Evolutionary conservation across 1,140 invertebrate species (phyloP), one percentile per base, ranked within the genome.

Genomic region (Drosophila simulans): DNA sequence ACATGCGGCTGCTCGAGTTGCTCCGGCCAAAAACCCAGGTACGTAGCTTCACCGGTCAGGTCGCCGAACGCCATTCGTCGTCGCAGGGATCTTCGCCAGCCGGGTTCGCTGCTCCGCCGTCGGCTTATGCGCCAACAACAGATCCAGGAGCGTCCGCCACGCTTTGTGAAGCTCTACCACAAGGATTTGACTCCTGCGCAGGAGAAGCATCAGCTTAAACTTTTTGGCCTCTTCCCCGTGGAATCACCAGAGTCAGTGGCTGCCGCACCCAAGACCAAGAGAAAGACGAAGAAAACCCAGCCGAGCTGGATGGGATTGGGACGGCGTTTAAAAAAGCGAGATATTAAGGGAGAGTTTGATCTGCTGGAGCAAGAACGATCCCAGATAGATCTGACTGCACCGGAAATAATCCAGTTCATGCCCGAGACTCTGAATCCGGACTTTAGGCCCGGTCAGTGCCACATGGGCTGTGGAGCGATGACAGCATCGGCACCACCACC

Each of bases 321-420:
- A 1, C 68, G 62, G 4, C 80, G 65, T 13, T 13, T 90, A 22
- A 55, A 37, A n/a, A 90, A 91, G 43, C 86, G 90, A 3, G 90
- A 91, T 34, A 91, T 91, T 12, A 91, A 91, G 57, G 90, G 90
- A 49, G 90, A 91, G 54, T 91, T 70, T 45, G 90, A 91, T 79
- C 56, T 91, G 10, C 40, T 91, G 49, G 90, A 91, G 64, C 78
- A 54, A 20, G 90, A 91, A 25, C 80, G 84, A 7, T 66, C 74
- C 7, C 69, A 89, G 7, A 69, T 77, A 5, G 90, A 91, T 59
- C 54, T 91, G 5, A 91, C 82, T 1, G 77, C 81, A 0, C 91
- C 91, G 5, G 91, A 92, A 64, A 92, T 92, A 15, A 88, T 92
- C 59, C 91, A 92, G 60, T 92, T 57, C 12, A 91, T 92, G 91